Base-by-base conservation (phyloP, 2,888 invertebrate genomes). In the Agonopterix arenella region DNA sequence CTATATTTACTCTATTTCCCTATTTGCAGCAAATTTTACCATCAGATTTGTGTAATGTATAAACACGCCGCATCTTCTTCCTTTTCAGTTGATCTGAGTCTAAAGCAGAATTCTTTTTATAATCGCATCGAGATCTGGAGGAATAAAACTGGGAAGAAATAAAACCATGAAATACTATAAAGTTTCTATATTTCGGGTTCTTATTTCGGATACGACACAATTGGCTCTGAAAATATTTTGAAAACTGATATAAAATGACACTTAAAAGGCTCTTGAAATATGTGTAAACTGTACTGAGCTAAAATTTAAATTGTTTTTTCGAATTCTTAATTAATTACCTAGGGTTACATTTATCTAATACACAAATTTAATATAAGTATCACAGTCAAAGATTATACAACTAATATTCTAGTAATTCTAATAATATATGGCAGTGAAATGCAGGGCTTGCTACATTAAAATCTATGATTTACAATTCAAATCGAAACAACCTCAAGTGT, bases 311-410 rank as follows among this genome's bases (percentile, higher is more conserved):
- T 63, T 60, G 53, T 54, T 58, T 61, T 62, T 50, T 48, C 42
- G 50, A 58, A 53, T 45, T 50, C 55, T 53, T 51, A 59, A 56
- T 60, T 58, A 58, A 57, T 62, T 67, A 66, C 51, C 75, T 81
- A 73, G 54, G 73, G 61, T 76, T 82, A 84, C 70, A 77, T 77
- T 80, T 68, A 76, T 71, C 84, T 85, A 85, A 80, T 84, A 84
- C 84, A 84, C 80, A 77, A 83, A 80, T 85, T 70, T 84, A 84
- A 84, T 77, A 86, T 86, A 86, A 88, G 85, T 89, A 89, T 89
- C 88, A 89, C 88, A 89, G 88, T 86, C 86, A 82, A 84, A 83
- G 77, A 80, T 86, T 83, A 84, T 72, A 83, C 68, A 83, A 81
- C 86, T 88, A 86, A 84, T 67, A 61, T 66, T 68, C 70, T 80